Conservation (phyloP, 2,888 invertebrate species). For the Cremastobaeus sp. region DNA sequence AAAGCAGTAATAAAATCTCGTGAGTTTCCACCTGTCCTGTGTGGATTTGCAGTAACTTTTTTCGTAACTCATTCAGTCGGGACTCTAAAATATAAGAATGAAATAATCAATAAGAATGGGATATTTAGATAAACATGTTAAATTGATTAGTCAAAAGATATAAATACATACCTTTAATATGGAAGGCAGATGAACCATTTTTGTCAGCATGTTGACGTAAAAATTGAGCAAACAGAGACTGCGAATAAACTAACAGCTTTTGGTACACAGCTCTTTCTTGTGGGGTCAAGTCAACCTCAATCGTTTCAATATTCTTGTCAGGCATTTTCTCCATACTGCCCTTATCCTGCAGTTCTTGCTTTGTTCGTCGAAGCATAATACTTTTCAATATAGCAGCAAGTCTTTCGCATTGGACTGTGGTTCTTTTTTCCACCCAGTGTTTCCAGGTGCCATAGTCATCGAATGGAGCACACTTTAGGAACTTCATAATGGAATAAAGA, state of each 20-base stretch:
- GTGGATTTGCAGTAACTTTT: slow-evolving; percentile 70
- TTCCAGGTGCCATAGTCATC: slow-evolving; percentile 94
- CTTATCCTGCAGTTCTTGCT: slow-evolving; percentile 84
- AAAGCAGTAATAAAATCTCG: slow-evolving; percentile 87
- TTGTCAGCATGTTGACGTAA: slow-evolving; percentile 87
- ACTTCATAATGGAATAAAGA: slow-evolving; percentile 88
- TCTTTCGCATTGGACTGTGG: slow-evolving; percentile 86
- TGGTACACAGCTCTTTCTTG: slow-evolving; percentile 89
- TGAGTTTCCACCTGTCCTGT: slow-evolving; percentile 79
- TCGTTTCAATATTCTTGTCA: slow-evolving; percentile 80
- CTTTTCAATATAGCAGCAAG: slow-evolving; percentile 91
- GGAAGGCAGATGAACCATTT: slow-evolving; percentile 71
- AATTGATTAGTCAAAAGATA: no score
- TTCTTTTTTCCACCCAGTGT: slow-evolving; percentile 92
- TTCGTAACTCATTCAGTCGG: slow-evolving; percentile 74
- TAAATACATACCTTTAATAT: slow-evolving; percentile 2
- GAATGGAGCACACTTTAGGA: slow-evolving; percentile 91
- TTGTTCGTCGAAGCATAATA: slow-evolving; percentile 92
- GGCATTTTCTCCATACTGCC: slow-evolving; percentile 84
- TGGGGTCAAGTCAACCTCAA: slow-evolving; percentile 83
- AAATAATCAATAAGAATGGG: no score
- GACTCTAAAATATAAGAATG: slow-evolving; percentile 61
- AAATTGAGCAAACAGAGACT: slow-evolving; percentile 87
- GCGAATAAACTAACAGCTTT: slow-evolving; percentile 85
- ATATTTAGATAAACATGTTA: no score